Base-by-base conservation (phyloP, 35 echinoderm and acorn worm genomes). In the Lytechinus variegatus region DNA sequence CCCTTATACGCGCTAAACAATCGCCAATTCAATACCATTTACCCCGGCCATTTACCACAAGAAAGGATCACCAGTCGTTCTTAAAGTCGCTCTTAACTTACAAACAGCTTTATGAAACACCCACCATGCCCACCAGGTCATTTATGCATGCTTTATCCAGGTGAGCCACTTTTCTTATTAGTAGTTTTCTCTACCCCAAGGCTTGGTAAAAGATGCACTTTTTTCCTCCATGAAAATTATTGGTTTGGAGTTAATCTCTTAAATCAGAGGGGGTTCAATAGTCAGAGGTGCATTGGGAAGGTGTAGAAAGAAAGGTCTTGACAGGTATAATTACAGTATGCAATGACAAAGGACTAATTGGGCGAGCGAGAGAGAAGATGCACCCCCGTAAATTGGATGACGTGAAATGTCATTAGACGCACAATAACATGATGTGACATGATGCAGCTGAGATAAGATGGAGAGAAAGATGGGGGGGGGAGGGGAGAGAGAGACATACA, bases 401-500 rank as follows among this genome's bases (percentile, higher is more conserved):
- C 66, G n/a, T 79, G 66, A 79, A 79, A 79, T 79, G 66, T 79
- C 66, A 79, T 79, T 79, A 79, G 16, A n/a, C 19, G 21, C 2
- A 79, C 66, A 79, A 79, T 79, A 79, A 79, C 66, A 79, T 79
- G 66, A 79, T 79, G 66, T 79, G 66, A 79, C 66, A 79, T 79
- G 66, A 79, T 79, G 66, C 66, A 79, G 66, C 66, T 79, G 66
- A 79, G 66, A 79, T 79, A 79, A 79, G 66, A 79, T 79, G 16
- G 66, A 79, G 14, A 79, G 66, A n/a, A 24, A 4, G 66, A 79
- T 16, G n/a, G 66, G 21, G 66, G n/a, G 19, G 21, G 16, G 29
- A 52, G 10, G 2, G 87, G 28, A 53, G 87, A 89, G 28, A 24
- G 87, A 89, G 87, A 53, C 27, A 53, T 3, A 89, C 27, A 89